Percentiles rank a stretch among this genome's conserved stretches.
These are phyloP conservation scores for Luperina nickerlii DNA, from an alignment of 2,888 invertebrate species.

Conservation along the genomic window DNA sequence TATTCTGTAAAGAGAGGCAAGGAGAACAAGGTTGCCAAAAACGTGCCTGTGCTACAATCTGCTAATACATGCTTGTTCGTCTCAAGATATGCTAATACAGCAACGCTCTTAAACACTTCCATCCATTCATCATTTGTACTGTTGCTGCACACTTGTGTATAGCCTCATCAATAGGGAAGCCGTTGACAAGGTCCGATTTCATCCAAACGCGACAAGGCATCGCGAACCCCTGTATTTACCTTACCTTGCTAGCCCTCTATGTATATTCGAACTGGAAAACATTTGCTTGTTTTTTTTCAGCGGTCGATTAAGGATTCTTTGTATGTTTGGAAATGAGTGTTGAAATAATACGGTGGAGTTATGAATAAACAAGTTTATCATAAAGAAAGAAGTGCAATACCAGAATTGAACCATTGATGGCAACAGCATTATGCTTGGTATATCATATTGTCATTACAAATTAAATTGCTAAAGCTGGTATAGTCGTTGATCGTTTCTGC, in stretches of 20 bases:
- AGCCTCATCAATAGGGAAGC: slow-evolving; percentile 45
- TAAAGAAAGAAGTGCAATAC: not conserved
- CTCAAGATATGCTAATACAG: slow-evolving; percentile 26
- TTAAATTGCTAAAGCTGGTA: not conserved
- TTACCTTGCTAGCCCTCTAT: slow-evolving; percentile 46
- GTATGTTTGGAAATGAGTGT: slow-evolving; percentile 3
- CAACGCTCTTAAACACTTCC: slow-evolving; percentile 13
- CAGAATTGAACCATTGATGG: not conserved
- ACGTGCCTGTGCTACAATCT: not conserved
- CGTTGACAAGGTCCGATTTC: slow-evolving; percentile 49
- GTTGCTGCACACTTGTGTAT: slow-evolving; percentile 2
- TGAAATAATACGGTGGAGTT: not conserved
- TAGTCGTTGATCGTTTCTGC: not conserved
- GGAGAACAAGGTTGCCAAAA: slow-evolving; percentile 5
- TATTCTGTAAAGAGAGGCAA: not conserved
- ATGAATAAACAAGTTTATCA: slow-evolving; percentile 9
- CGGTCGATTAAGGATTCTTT: not conserved
- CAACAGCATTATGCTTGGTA: not conserved
- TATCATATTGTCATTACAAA: not conserved
- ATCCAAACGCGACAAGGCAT: slow-evolving; percentile 45
- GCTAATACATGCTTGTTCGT: slow-evolving; percentile 3
- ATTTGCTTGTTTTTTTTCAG: slow-evolving; percentile 24
- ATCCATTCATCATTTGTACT: slow-evolving; percentile 28
- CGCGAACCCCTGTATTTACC: slow-evolving; percentile 45
- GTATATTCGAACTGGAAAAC: slow-evolving; percentile 34